phyloP scores from a whole-genome alignment of 2,113 vertebrate genomes.

The Vanacampus margaritifer region DNA sequence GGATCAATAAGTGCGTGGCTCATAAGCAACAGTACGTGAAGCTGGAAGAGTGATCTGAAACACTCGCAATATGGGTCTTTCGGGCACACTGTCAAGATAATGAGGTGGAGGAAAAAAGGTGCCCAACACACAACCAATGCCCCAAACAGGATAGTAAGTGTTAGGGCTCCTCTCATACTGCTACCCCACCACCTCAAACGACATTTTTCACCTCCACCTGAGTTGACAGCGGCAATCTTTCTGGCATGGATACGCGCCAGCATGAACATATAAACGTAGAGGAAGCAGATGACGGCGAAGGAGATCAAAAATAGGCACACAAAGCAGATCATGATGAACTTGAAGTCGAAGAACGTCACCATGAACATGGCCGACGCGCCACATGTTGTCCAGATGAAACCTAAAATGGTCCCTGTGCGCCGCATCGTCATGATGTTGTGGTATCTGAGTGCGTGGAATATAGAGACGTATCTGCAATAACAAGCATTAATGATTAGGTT shows the following conservation, averaged over 20 bases:
- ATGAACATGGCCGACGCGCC: constrained; percentile 77
- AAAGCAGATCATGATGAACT: constrained; percentile 81
- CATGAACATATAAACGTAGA: constrained; percentile 92
- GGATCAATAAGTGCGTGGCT: constrained; percentile 89
- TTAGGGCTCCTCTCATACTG: constrained; percentile 84
- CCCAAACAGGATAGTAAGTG: constrained; percentile 88
- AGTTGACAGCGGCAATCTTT: constrained; percentile 76
- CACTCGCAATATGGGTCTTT: constrained; percentile 91
- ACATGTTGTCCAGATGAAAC: constrained; percentile 80
- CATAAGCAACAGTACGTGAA: constrained; percentile 86
- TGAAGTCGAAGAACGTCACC: constrained; percentile 77
- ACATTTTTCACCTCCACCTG: constrained; percentile 16
- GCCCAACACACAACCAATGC: constrained; percentile 90
- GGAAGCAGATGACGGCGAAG: constrained; percentile 81
- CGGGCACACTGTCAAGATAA: constrained; percentile 84
- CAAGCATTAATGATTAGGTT: not conserved
- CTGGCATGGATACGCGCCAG: constrained; percentile 83
- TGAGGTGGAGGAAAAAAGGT: constrained; percentile 87
- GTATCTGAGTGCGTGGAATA: constrained; percentile 88
- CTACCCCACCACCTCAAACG: constrained; percentile 53
- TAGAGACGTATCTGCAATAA: constrained; percentile 81
- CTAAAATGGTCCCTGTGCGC: constrained; percentile 71
- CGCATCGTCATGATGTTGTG: constrained; percentile 86
- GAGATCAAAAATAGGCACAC: constrained; percentile 80
- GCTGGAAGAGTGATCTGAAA: constrained; percentile 87